A percentile compares a stretch with the other conserved stretches of the same genome.
Evolutionary conservation across 2,113 vertebrate genomes (phyloP).

Genomic region (Suricata suricatta): DNA sequence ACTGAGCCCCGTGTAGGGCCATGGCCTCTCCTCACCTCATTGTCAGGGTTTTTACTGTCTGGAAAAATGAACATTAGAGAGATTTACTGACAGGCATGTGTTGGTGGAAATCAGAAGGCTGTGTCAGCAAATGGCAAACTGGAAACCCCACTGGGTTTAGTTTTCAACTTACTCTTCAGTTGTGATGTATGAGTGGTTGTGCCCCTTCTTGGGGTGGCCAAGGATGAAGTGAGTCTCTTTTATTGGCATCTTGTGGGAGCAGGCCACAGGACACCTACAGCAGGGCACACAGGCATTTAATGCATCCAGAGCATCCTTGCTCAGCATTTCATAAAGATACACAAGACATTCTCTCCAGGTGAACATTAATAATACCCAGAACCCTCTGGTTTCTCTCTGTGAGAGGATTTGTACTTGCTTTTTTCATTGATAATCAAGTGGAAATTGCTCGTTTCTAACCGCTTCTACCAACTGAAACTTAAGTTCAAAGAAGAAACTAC

Average conservation of each 20-base stretch:
- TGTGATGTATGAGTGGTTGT: conserved; percentile 64
- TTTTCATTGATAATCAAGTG: not conserved
- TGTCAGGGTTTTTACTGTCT: not conserved
- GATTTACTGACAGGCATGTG: not conserved
- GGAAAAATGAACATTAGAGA: not conserved
- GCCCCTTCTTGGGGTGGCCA: conserved; percentile 65
- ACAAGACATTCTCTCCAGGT: not conserved
- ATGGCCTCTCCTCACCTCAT: not conserved
- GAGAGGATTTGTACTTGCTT: not conserved
- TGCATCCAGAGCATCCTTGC: not conserved
- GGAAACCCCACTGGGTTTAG: not conserved
- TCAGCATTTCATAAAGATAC: not conserved
- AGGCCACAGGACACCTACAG: conserved; percentile 63
- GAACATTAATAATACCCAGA: fast-evolving
- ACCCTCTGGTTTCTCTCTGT: not conserved
- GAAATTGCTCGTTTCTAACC: not conserved
- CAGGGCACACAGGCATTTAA: not conserved
- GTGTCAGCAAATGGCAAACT: not conserved
- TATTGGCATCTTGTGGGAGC: conserved; percentile 79
- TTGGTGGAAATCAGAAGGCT: not conserved
- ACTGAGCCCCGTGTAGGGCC: not conserved
- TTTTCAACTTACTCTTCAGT: conserved; percentile 84
- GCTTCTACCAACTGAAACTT: not conserved
- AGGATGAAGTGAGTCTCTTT: conserved; percentile 54
- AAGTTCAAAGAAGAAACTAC: conserved; percentile 20